These are phyloP conservation scores for Metacarcinus magister DNA, from an alignment of 2,888 invertebrate genomes.

Conservation along the genomic window DNA sequence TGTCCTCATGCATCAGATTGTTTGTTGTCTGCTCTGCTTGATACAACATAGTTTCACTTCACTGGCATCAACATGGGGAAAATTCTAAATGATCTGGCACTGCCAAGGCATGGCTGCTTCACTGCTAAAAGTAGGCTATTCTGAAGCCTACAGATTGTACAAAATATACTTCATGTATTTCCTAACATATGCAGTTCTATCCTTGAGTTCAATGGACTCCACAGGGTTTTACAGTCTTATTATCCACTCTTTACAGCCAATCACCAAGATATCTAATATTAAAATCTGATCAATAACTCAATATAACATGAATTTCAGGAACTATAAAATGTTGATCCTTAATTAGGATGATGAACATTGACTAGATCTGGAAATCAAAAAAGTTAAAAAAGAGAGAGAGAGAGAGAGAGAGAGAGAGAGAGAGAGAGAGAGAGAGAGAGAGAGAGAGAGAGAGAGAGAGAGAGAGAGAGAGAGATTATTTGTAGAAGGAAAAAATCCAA, in stretches of 20 bases:
- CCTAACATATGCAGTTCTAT: constrained; percentile 19
- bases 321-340: not conserved
- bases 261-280: not conserved
- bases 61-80: not conserved
- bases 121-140: constrained; percentile 17
- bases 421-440: constrained; percentile 14
- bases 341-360: constrained; percentile 2
- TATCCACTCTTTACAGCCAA: constrained; percentile 2
- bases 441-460: constrained; percentile 14
- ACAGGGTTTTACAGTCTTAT: not conserved
- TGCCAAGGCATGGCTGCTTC: not conserved
- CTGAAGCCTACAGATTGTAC: not conserved
- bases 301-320: constrained; percentile 1
- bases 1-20: constrained; percentile 49
- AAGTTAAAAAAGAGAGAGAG: not conserved
- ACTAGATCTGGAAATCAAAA: constrained; percentile 33
- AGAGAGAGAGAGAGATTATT: not conserved
- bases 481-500: not conserved
- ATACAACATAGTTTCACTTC: not conserved
- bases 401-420: constrained; percentile 14
- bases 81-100: not conserved
- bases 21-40: not conserved
- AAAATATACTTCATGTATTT: not conserved
- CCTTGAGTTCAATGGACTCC: not conserved
- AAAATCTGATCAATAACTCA: constrained; percentile 19